Evolutionary conservation across 2,888 invertebrate genomes (phyloP), one percentile per base, ranked within the genome.

Genomic region (Empis stercorea): DNA sequence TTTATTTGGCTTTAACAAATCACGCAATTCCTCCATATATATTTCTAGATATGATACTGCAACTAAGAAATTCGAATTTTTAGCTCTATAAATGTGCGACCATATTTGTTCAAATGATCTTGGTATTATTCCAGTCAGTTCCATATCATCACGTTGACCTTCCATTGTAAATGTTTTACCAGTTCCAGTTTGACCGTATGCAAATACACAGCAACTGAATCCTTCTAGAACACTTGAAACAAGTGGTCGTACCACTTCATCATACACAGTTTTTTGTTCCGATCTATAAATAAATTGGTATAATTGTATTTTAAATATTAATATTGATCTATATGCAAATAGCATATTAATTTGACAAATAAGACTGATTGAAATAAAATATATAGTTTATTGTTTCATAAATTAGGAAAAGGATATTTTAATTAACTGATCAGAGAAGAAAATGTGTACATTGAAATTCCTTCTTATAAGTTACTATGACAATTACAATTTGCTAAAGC

Each of bases 201-300:
- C 99, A 74, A 99, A 97, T 56, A 99, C 95, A 58, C 97, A 99
- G 13, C 97, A 96, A 71, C 99, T 99, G 71, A 96, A 99, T 2
- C 99, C 99, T 63, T 91, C 87, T 51, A 99, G 76, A 6, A 97
- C 97, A 2, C 93, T 93, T 53, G 93, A 84, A 17, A 99, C 93
- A 58, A 99, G 71, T 0, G 94, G 93, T 43, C 92, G 80, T 47
- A 97, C 94, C 55, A 93, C 91, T 69, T 97, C 95, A 67, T 95
- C 93, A 72, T 97, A 99, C 23, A 99, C 72, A 56, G 88, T 87
- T 61, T 85, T 83, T 66, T 99, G 97, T 57, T 81, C 82, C 2
- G 95, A 87, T 57, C 79, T 81, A 54, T 59, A 59, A 48, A 11
- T 11, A 17, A 30, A 15, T 27, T n/a, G n/a, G n/a, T n/a, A n/a